Evolutionary conservation across 1,140 invertebrate species (phyloP).

Genomic region (Melanaphis sacchari): DNA sequence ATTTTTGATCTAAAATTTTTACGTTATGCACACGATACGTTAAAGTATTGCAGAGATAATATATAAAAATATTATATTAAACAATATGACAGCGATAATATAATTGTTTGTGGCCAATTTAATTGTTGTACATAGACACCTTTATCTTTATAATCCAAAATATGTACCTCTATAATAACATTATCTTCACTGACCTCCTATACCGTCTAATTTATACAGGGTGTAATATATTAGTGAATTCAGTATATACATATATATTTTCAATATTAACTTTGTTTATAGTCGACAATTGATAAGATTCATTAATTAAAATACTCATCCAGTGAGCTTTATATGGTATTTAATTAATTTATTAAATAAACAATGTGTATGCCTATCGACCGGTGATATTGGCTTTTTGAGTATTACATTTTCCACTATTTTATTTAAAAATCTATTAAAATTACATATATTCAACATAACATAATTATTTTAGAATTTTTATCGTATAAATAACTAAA

Average conservation of each 20-base stretch:
- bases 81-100: too few relatives aligned
- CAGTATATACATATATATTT: neutral
- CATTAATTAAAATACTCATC: neutral
- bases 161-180: neutral
- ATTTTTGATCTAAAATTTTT: neutral
- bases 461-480: neutral
- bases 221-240: neutral
- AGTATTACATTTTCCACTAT: neutral
- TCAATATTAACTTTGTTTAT: neutral
- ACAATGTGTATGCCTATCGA: neutral
- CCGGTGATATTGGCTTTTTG: neutral
- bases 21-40: neutral
- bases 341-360: neutral
- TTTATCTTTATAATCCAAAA: neutral
- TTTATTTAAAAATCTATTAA: neutral
- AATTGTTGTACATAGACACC: neutral
- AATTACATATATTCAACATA: neutral
- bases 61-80: neutral
- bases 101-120: neutral
- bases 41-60: neutral
- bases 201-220: neutral
- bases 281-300: neutral
- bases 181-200: neutral
- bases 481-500: neutral
- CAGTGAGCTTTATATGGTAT: neutral